phyloP scores from a whole-genome alignment of 1,140 invertebrate genomes.

The Prorops nasuta region DNA sequence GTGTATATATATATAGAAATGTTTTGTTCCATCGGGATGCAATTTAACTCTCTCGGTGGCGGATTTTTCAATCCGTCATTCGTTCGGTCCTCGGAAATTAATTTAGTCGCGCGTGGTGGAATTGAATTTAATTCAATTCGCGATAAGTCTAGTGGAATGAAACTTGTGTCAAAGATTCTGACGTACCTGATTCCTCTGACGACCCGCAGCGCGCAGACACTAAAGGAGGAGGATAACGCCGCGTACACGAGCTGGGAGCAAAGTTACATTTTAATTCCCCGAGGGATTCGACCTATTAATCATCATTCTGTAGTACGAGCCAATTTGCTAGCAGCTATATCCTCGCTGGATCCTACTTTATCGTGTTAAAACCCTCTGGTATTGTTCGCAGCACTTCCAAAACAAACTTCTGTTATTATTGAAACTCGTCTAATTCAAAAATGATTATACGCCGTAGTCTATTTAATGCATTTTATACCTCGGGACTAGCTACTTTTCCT shows the following conservation, averaged over 20 bases:
- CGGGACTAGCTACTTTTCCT: too few species aligned
- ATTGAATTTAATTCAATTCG: conserved; percentile 24
- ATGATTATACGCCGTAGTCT: too few species aligned
- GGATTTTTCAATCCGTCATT: too few species aligned
- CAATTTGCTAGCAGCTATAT: conserved; percentile 26
- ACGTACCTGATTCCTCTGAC: conserved; percentile 10
- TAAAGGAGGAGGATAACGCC: conserved; percentile 18
- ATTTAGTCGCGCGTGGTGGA: conserved; percentile 17
- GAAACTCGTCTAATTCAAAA: too few species aligned
- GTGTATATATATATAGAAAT: too few species aligned
- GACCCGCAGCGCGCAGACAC: conserved; percentile 1
- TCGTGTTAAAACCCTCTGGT: conserved; percentile 26
- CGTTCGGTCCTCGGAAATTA: conserved; percentile 20
- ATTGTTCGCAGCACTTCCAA: too few species aligned
- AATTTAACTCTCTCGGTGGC: too few species aligned
- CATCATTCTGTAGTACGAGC: conserved; percentile 21
- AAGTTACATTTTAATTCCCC: conserved; percentile 27
- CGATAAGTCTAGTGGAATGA: conserved; percentile 17
- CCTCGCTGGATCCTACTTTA: conserved; percentile 11
- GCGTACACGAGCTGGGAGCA: conserved; percentile 7
- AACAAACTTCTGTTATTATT: too few species aligned
- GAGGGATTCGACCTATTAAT: conserved; percentile 25
- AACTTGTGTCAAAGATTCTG: conserved; percentile 20
- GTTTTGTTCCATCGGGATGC: too few species aligned
- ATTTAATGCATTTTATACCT: too few species aligned